phyloP scores from a whole-genome alignment of 2,797 vertebrate species.

The Meda fulgida region DNA sequence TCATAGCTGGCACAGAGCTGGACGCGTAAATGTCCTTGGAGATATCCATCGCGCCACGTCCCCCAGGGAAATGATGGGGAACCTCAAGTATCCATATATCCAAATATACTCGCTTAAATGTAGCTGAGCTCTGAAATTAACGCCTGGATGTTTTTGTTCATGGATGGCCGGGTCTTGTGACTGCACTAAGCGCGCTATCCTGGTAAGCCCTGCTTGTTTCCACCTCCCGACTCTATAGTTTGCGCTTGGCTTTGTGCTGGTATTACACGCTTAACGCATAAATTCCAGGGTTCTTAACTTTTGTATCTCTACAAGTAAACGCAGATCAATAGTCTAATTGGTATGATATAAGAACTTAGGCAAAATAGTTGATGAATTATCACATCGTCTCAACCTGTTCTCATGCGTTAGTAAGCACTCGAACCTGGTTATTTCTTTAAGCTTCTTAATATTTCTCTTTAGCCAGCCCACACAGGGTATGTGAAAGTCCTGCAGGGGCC shows the following conservation, averaged over 20 bases:
- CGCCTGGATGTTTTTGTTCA: slow-evolving; percentile 69
- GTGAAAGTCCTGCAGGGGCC: slow-evolving; percentile 10
- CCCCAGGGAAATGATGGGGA: slow-evolving; percentile 3
- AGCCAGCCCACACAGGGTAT: background rate
- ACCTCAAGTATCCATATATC: background rate
- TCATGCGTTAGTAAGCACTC: background rate
- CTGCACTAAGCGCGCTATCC: slow-evolving; percentile 68
- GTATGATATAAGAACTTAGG: background rate
- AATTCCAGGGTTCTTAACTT: slow-evolving; percentile 13
- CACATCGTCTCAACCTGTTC: background rate
- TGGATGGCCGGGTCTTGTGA: slow-evolving; percentile 76
- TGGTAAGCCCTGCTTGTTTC: slow-evolving; percentile 49
- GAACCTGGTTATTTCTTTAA: slow-evolving; percentile 28
- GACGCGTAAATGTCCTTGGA: slow-evolving; percentile 7
- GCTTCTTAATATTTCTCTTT: slow-evolving; percentile 30
- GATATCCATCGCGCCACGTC: slow-evolving; percentile 47
- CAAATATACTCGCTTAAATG: slow-evolving; percentile 53
- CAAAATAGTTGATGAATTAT: background rate
- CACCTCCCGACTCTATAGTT: slow-evolving; percentile 39
- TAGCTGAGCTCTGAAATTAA: slow-evolving; percentile 62
- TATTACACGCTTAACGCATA: slow-evolving; percentile 22
- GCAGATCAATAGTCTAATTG: background rate
- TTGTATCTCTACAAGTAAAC: background rate
- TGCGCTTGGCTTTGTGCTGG: slow-evolving; percentile 16
- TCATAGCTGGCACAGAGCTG: background rate